These are phyloP conservation scores for Sphaerophoria rueppellii DNA, from an alignment of 2,888 invertebrate species.

Conservation along the genomic window DNA sequence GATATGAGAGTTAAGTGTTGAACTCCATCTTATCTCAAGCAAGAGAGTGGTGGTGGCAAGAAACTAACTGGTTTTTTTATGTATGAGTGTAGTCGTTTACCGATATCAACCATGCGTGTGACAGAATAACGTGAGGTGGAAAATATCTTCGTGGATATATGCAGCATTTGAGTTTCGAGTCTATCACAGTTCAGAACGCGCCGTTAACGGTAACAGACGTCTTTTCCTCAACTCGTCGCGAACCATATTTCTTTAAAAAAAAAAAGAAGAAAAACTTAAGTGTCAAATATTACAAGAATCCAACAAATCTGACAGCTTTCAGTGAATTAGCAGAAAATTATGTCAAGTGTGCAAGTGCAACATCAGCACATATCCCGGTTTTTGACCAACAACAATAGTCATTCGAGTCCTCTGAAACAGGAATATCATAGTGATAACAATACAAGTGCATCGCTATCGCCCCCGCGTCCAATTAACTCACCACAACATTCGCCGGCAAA, in stretches of 20 bases:
- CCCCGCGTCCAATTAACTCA: constrained; percentile 75
- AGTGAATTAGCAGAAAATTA: constrained; percentile 74
- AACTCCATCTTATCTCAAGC: constrained; percentile 56
- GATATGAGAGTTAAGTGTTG: constrained; percentile 17
- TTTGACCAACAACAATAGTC: constrained; percentile 77
- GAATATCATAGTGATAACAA: constrained; percentile 79
- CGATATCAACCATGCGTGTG: constrained; percentile 54
- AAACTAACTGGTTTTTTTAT: constrained; percentile 36
- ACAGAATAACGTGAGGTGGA: constrained; percentile 54
- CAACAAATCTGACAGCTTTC: background rate
- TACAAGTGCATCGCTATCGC: constrained; percentile 78
- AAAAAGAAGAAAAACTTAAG: constrained; percentile 8
- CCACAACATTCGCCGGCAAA: constrained; percentile 76
- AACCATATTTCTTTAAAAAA: constrained; percentile 32
- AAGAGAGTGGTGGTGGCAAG: constrained; percentile 55
- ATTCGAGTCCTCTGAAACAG: constrained; percentile 75
- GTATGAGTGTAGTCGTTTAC: constrained; percentile 42
- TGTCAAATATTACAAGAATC: constrained; percentile 37
- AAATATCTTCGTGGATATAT: constrained; percentile 65
- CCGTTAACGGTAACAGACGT: constrained; percentile 76
- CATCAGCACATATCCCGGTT: constrained; percentile 80
- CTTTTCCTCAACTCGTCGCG: constrained; percentile 38
- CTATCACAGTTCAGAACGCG: constrained; percentile 79
- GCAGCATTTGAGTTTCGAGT: constrained; percentile 64
- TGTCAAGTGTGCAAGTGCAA: constrained; percentile 82